Evolutionary conservation across 2,888 invertebrate genomes (phyloP), one percentile per base, ranked within the genome.

Genomic region (Drosophila atripex): DNA sequence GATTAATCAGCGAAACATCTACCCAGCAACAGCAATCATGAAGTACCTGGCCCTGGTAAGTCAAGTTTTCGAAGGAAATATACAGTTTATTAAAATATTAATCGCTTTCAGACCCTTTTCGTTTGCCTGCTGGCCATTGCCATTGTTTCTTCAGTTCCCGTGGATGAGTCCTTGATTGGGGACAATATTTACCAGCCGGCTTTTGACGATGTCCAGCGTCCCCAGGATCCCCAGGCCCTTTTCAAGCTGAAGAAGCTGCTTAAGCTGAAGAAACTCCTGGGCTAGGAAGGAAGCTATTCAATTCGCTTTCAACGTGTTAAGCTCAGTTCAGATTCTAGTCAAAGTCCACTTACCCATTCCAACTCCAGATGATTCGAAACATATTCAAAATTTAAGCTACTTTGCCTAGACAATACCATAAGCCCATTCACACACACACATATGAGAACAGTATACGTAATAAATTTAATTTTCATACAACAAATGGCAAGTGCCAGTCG

Each of bases 201-300:
- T 41, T 63, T 71, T 1, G 82, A 88, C 41, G 86, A 90, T n/a
- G 85, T 85, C 25, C 84, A 89, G 51, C 89, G 88, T 77, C 89
- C 91, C 5, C 88, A 91, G 74, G 88, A 89, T 70, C 83, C 88
- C 8, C 88, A 89, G 61, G 78, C 90, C 23, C 85, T 91, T 57
- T 91, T 91, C 72, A 91, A 91, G 80, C 78, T 91, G 69, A 90
- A 91, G 80, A 91, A 91, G 80, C 76, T 91, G 65, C 90, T 91
- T 76, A 91, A 91, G 77, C 70, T 91, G 59, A 86, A 90, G 25
- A 72, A 65, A 9, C 63, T 80, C 14, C 80, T 91, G 61, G 91
- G 91, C 47, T 91, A 89, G 39, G 12, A 60, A 12, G 35, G 14
- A 60, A 14, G 35, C 9, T 41, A 9, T 4, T 1, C 6, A 16